These are phyloP conservation scores for Bombus turneri DNA, from an alignment of 1,140 invertebrate species.

Conservation along the genomic window DNA sequence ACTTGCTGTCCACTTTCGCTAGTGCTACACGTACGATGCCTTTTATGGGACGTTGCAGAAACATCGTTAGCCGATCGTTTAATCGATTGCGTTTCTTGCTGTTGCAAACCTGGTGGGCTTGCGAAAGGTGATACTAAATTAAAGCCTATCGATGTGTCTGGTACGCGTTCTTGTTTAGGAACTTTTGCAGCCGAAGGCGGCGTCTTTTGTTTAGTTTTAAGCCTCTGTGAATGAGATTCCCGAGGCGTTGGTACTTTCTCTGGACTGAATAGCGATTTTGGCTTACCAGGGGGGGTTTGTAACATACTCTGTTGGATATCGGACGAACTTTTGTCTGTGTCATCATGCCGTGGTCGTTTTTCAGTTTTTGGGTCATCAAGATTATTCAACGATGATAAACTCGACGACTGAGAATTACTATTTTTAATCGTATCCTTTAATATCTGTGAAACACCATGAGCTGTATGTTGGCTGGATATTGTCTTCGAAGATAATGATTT, in stretches of 20 bases:
- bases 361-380: constrained; percentile 69
- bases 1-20: constrained; percentile 77
- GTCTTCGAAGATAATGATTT: constrained; percentile 50
- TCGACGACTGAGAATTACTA: constrained; percentile 68
- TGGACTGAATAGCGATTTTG: constrained; percentile 83
- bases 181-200: constrained; percentile 68
- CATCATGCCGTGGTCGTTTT: constrained; percentile 64
- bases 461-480: constrained; percentile 54
- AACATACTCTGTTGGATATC: constrained; percentile 44
- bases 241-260: constrained; percentile 77
- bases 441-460: constrained; percentile 67
- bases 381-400: constrained; percentile 59
- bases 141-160: constrained; percentile 59
- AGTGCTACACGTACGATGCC: constrained; percentile 70
- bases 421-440: constrained; percentile 75
- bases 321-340: constrained; percentile 43
- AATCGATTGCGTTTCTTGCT: constrained; percentile 48
- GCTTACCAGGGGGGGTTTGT: constrained; percentile 64
- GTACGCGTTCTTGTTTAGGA: constrained; percentile 66
- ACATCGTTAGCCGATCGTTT: constrained; percentile 58
- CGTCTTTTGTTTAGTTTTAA: constrained; percentile 75
- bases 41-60: constrained; percentile 56
- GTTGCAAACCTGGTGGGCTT: constrained; percentile 59
- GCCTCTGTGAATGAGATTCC: constrained; percentile 66
- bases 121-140: constrained; percentile 71